Percentiles rank a stretch among this genome's conserved stretches.
Conservation (phyloP, 1,140 invertebrate genomes). For the Caenorhabditis elegans region WBcel235 BX284606.5:16811501-16812000, state of each 20-base stretch:
- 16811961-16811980: neutral
- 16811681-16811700: neutral
- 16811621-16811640: conserved; percentile 2
- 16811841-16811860: conserved; percentile 15
- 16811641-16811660: conserved; percentile 10
- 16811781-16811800: conserved; percentile 11
- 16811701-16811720: neutral
- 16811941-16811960: no score
- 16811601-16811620: neutral
- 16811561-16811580: neutral
- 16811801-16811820: neutral
- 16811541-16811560: conserved; percentile 15
- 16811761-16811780: conserved; percentile 24
- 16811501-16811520: conserved; percentile 20
- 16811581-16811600: neutral
- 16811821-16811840: conserved; percentile 12
- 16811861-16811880: conserved; percentile 32
- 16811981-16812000: neutral
- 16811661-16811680: neutral
- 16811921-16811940: neutral
- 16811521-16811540: neutral
- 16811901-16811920: neutral
- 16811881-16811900: conserved; percentile 31
- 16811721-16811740: conserved; percentile 26
- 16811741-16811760: conserved; percentile 16